A percentile compares a stretch with the other conserved stretches of the same genome.
Evolutionary conservation across 2,888 invertebrate genomes (phyloP).

Genomic region (Phyllotreta striolata): DNA sequence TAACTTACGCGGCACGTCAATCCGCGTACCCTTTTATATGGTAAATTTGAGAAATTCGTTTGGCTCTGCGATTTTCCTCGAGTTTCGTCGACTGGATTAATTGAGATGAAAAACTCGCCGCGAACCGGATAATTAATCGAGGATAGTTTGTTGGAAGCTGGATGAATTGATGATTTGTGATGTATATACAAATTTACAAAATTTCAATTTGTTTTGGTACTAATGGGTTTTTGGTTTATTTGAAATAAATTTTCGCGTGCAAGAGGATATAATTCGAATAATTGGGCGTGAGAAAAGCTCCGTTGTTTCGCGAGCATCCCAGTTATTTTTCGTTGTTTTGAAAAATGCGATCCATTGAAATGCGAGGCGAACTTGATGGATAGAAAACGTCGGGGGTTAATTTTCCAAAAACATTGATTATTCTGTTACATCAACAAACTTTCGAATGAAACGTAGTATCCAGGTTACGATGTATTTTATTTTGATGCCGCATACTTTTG

Average conservation of each 20-base stretch:
- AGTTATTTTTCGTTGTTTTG: conserved; percentile 10
- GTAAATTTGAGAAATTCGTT: conserved; percentile 7
- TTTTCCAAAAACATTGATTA: conserved; percentile 27
- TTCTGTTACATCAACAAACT: conserved; percentile 27
- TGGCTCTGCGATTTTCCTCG: background rate
- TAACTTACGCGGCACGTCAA: conserved; percentile 11
- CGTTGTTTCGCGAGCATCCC: too few relatives aligned
- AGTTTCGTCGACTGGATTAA: background rate
- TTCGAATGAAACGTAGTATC: conserved; percentile 24
- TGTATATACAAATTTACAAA: too few relatives aligned
- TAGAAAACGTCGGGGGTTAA: conserved; percentile 12
- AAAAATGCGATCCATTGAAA: conserved; percentile 18
- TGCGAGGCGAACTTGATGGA: conserved; percentile 17
- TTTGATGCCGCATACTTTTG: conserved; percentile 13
- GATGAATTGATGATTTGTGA: too few relatives aligned
- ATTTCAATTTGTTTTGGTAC: too few relatives aligned
- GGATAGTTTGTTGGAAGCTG: too few relatives aligned
- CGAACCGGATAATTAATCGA: too few relatives aligned
- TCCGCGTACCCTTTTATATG: conserved; percentile 8
- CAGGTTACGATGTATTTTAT: conserved; percentile 9
- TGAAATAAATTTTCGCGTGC: too few relatives aligned
- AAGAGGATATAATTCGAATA: too few relatives aligned
- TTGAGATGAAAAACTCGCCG: background rate
- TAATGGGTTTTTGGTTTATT: too few relatives aligned
- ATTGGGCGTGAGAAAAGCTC: too few relatives aligned